A percentile compares a stretch with the other conserved stretches of the same genome.
Evolutionary conservation across 2,797 vertebrate species (phyloP).

Genomic region (Mus caroli): DNA sequence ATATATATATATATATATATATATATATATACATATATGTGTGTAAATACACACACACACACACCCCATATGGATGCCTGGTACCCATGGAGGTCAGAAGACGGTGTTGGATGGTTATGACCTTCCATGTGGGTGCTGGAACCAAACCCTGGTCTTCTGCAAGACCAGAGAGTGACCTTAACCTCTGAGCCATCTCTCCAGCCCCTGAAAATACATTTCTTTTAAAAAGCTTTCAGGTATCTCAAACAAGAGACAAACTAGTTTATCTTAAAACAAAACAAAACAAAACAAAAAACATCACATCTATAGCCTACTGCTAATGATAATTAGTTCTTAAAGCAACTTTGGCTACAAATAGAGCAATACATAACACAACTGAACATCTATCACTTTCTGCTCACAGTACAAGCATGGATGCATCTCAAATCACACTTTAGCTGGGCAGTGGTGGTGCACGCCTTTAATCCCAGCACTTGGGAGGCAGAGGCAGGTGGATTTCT

Average conservation of each 20-base stretch:
- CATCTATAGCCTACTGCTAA: not conserved
- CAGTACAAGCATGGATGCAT: not conserved
- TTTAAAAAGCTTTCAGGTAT: not conserved
- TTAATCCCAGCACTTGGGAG: no score
- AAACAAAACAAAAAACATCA: not conserved
- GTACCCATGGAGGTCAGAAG: not conserved
- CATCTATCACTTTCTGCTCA: not conserved
- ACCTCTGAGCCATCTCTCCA: not conserved
- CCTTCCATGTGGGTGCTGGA: not conserved
- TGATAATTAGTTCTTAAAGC: not conserved
- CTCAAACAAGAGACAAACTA: not conserved
- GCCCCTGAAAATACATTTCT: not conserved
- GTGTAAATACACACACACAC: not conserved
- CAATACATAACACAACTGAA: not conserved
- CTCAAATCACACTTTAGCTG: no score
- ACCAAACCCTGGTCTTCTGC: not conserved
- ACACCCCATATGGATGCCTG: not conserved
- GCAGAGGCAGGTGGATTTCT: no score
- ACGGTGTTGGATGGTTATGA: not conserved
- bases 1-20: no score
- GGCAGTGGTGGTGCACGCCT: no score
- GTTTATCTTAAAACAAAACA: not conserved
- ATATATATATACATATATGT: no score
- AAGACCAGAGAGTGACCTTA: not conserved
- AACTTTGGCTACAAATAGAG: conserved; percentile 1